These are phyloP conservation scores for Brachystomella parvula DNA, from an alignment of 1,140 invertebrate genomes.

Conservation along the genomic window DNA sequence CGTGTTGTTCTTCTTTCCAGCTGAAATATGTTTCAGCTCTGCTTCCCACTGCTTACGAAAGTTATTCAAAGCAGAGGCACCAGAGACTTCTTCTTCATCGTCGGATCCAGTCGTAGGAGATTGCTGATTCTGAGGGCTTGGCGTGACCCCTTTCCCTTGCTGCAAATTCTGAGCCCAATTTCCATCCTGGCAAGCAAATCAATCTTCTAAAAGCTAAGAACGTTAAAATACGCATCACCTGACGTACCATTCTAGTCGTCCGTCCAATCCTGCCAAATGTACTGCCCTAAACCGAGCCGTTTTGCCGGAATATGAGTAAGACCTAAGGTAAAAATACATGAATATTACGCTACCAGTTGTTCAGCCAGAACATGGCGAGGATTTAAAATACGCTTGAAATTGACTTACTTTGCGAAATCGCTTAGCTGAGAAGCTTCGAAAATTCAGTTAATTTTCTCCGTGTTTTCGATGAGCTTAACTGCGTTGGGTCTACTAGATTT, in stretches of 20 bases:
- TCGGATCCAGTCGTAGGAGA: neutral
- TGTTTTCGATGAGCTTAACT: no score
- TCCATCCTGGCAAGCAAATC: neutral
- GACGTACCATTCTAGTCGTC: neutral
- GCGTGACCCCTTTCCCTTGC: neutral
- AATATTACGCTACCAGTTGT: no score
- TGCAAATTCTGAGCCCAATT: neutral
- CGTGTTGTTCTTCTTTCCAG: neutral
- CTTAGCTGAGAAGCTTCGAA: no score
- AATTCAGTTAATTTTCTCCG: no score
- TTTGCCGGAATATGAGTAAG: neutral
- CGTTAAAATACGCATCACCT: neutral
- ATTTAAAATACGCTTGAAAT: neutral
- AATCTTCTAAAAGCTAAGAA: neutral
- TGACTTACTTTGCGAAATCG: no score
- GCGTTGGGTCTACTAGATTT: no score
- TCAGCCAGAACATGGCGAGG: neutral
- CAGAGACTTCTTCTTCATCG: neutral
- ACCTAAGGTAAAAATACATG: neutral
- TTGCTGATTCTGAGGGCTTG: neutral
- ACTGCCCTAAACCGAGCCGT: neutral
- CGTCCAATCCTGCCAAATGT: neutral
- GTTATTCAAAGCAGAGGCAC: neutral
- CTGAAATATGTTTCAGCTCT: neutral
- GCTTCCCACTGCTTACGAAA: neutral